Evolutionary conservation across 1,140 invertebrate species (phyloP).

Genomic region (Ruditapes philippinarum): DNA sequence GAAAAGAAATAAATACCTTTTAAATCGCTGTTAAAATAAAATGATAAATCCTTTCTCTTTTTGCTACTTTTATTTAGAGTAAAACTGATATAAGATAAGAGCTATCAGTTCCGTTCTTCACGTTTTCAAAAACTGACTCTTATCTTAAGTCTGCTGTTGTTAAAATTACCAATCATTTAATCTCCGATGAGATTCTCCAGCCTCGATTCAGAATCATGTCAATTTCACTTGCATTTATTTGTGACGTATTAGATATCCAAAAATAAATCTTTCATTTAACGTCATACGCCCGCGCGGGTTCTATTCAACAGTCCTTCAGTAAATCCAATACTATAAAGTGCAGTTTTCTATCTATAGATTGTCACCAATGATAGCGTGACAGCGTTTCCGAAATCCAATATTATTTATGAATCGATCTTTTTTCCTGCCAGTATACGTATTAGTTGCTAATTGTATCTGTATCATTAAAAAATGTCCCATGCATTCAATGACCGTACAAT

Average conservation of each 20-base stretch:
- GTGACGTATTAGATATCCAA: constrained; percentile 16
- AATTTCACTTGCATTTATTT: constrained; percentile 26
- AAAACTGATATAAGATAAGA: too few species aligned
- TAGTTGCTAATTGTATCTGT: not conserved
- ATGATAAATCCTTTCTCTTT: too few species aligned
- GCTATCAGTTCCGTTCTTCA: too few species aligned
- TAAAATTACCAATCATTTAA: not conserved
- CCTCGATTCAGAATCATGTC: constrained; percentile 26
- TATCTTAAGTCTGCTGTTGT: not conserved
- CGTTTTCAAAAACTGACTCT: not conserved
- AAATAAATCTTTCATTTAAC: constrained; percentile 34
- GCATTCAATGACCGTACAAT: not conserved
- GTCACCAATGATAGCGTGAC: not conserved
- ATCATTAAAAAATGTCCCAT: not conserved
- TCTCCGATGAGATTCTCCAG: not conserved
- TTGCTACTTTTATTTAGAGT: too few species aligned
- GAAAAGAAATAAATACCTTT: too few species aligned
- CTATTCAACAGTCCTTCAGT: constrained; percentile 6
- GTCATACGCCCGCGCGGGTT: constrained; percentile 29
- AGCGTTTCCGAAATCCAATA: constrained; percentile 16
- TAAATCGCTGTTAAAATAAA: too few species aligned
- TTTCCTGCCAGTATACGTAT: not conserved
- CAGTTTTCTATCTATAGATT: not conserved
- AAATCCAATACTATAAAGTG: constrained; percentile 3
- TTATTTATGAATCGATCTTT: constrained; percentile 9